phyloP scores from a whole-genome alignment of 2,113 vertebrate genomes.

The Rhegmatorhina hoffmannsi region DNA sequence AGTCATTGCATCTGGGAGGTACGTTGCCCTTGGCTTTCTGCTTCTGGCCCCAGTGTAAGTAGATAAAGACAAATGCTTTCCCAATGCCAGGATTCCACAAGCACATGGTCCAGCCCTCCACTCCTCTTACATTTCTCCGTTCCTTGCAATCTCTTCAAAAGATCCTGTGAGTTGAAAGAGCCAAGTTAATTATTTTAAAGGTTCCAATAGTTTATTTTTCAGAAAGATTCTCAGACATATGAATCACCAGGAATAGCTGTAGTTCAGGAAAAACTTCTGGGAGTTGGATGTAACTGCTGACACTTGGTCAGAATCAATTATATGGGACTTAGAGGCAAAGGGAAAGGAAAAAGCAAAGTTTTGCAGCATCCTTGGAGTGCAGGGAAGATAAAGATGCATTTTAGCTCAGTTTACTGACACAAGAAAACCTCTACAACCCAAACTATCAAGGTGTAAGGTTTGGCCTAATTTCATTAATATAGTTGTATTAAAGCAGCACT shows the following conservation, averaged over 20 bases:
- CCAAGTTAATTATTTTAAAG: conserved; percentile 60
- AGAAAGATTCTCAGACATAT: conserved; percentile 61
- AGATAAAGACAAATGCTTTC: conserved; percentile 30
- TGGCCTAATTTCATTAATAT: not conserved
- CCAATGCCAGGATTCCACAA: conserved; percentile 20
- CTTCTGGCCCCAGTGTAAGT: not conserved
- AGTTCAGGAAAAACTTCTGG: conserved; percentile 46
- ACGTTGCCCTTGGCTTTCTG: conserved; percentile 44
- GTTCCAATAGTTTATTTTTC: conserved; percentile 61
- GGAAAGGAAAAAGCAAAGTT: not conserved
- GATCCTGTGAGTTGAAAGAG: not conserved
- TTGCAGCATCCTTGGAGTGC: not conserved
- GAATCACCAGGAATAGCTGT: conserved; percentile 52
- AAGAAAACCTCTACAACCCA: not conserved
- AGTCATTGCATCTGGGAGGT: conserved; percentile 54
- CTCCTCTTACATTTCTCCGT: conserved; percentile 10
- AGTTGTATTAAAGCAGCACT: not conserved
- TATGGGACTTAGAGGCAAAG: conserved; percentile 8
- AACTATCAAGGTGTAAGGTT: not conserved
- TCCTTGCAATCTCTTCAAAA: conserved; percentile 49
- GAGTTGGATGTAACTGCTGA: not conserved
- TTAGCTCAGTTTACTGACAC: not conserved
- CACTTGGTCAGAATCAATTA: conserved; percentile 42
- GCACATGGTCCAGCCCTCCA: not conserved
- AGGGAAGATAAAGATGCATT: not conserved